Conservation (phyloP, 2,113 vertebrate genomes). For the Carassius carassius region DNA sequence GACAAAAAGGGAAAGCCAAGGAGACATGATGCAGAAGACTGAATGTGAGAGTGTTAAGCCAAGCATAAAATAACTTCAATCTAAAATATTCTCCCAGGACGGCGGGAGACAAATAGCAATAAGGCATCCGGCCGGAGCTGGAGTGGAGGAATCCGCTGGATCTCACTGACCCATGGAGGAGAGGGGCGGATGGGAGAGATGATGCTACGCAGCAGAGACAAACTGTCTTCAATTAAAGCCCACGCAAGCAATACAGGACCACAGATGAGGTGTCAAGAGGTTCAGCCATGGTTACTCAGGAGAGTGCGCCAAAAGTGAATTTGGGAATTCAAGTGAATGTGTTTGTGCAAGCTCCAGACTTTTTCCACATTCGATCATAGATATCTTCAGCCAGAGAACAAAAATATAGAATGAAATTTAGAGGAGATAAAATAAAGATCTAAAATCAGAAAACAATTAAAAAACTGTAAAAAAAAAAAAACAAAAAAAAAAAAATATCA, state of each 20-base stretch:
- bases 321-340: constrained; percentile 29
- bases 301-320: constrained; percentile 64
- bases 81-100: constrained; percentile 73
- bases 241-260: constrained; percentile 68
- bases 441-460: background rate
- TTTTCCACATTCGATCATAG: background rate
- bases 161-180: constrained; percentile 75
- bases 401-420: background rate
- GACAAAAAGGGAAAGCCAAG: constrained; percentile 47
- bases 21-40: constrained; percentile 79
- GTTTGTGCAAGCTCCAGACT: background rate
- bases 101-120: constrained; percentile 74
- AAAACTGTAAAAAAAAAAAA: background rate
- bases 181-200: constrained; percentile 70
- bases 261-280: constrained; percentile 78
- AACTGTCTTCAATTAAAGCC: constrained; percentile 79
- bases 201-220: constrained; percentile 61
- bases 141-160: constrained; percentile 70
- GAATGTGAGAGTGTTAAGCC: constrained; percentile 75
- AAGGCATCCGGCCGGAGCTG: constrained; percentile 49
- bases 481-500: background rate
- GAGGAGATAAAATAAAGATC: background rate
- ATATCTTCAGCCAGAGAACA: no score
- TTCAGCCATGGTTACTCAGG: constrained; percentile 70
- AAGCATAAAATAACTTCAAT: constrained; percentile 79